These are phyloP conservation scores for Mus spicilegus DNA, from an alignment of 2,113 vertebrate species.

Conservation along the genomic window DNA sequence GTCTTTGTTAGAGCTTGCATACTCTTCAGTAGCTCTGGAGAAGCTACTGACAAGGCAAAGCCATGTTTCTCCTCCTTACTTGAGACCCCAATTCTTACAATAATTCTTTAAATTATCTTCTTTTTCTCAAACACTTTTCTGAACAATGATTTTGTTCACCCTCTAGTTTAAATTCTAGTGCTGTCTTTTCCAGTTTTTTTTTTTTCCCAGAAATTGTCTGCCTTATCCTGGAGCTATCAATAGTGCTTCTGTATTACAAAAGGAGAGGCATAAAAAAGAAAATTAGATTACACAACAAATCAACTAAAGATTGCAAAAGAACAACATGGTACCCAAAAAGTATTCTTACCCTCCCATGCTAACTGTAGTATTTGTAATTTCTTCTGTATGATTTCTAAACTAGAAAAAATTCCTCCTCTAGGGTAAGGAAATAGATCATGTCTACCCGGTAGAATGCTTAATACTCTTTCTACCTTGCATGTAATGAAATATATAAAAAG, in stretches of 20 bases:
- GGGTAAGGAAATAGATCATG: background rate
- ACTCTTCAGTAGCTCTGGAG: background rate
- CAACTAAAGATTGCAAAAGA: background rate
- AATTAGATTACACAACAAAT: background rate
- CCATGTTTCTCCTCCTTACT: background rate
- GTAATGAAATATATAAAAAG: background rate
- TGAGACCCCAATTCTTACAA: background rate
- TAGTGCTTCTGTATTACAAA: background rate
- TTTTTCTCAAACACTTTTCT: background rate
- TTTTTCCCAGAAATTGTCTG: background rate
- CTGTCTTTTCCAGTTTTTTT: background rate
- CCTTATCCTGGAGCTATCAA: background rate
- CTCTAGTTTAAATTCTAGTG: background rate
- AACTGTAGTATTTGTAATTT: background rate
- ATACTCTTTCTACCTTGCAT: background rate
- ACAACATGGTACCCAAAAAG: background rate
- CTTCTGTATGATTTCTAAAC: conserved; percentile 19
- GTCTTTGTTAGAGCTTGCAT: background rate
- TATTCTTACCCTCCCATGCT: background rate
- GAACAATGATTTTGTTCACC: background rate
- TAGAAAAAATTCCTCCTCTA: fast-evolving
- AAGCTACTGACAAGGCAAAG: background rate
- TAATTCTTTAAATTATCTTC: background rate
- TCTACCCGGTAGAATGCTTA: background rate
- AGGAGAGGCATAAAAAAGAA: background rate